A percentile compares a stretch with the other conserved stretches of the same genome.
Conservation (phyloP, 2,888 invertebrate species). For the Tortricodes alternella region DNA sequence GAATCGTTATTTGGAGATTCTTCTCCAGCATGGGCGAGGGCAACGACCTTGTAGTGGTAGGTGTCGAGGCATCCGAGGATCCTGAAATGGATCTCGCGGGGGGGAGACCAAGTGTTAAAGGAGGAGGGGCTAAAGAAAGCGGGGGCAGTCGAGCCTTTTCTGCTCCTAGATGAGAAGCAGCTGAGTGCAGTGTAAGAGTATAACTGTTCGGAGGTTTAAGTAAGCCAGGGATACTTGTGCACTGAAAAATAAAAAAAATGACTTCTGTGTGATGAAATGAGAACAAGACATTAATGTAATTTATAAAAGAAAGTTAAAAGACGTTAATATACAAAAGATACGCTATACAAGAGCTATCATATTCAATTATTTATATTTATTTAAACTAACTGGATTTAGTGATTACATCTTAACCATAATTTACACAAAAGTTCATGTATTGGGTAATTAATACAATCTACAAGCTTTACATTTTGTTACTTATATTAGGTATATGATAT, state of each 20-base stretch:
- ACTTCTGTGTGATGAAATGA: no score
- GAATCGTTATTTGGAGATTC: constrained; percentile 67
- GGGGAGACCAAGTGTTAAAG: constrained; percentile 56
- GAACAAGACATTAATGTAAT: background rate
- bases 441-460: no score
- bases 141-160: constrained; percentile 75
- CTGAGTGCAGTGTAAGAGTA: constrained; percentile 73
- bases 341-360: no score
- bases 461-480: no score
- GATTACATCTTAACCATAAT: no score
- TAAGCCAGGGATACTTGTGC: constrained; percentile 85
- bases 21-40: constrained; percentile 70
- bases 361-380: no score
- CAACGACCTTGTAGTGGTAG: constrained; percentile 63
- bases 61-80: constrained; percentile 58
- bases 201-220: constrained; percentile 86
- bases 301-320: no score
- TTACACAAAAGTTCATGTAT: no score
- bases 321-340: no score
- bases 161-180: constrained; percentile 62
- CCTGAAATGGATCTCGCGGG: constrained; percentile 49
- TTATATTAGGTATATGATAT: no score
- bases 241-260: no score
- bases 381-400: no score
- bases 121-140: constrained; percentile 62